Evolutionary conservation across 1,140 invertebrate genomes (phyloP).

Genomic region (Nomia melanderi): DNA sequence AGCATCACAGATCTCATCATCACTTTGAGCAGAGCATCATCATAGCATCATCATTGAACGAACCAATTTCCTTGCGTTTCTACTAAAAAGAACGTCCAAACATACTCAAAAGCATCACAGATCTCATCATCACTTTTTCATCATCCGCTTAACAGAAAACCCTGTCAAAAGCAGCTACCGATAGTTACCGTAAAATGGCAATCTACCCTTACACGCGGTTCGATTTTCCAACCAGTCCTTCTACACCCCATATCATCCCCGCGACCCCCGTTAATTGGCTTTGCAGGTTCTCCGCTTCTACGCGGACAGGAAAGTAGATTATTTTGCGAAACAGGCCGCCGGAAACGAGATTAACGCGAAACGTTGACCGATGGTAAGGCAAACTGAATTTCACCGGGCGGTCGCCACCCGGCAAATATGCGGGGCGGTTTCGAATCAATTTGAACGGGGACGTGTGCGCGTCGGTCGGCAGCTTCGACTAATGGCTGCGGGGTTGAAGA

Average conservation of each 20-base stretch:
- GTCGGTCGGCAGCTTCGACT: no score
- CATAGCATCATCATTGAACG: no score
- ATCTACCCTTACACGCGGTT: neutral
- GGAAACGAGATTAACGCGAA: conserved; percentile 20
- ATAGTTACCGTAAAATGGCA: neutral
- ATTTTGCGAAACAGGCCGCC: neutral
- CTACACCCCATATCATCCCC: neutral
- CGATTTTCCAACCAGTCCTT: conserved; percentile 2
- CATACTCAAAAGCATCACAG: no score
- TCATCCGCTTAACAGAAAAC: no score
- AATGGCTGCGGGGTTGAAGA: no score
- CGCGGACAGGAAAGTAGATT: conserved; percentile 3
- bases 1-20: no score
- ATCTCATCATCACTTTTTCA: no score
- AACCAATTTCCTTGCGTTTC: no score
- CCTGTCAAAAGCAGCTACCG: no score
- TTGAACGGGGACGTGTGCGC: neutral
- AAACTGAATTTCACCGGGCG: conserved; percentile 7
- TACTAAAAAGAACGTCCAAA: no score
- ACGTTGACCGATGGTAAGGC: neutral
- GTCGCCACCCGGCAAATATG: neutral
- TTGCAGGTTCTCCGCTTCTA: neutral
- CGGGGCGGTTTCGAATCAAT: neutral
- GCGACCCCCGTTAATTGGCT: conserved; percentile 18
- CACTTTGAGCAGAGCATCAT: no score